Evolutionary conservation across 2,888 invertebrate species (phyloP).

Genomic region (Syrphus vitripennis): DNA sequence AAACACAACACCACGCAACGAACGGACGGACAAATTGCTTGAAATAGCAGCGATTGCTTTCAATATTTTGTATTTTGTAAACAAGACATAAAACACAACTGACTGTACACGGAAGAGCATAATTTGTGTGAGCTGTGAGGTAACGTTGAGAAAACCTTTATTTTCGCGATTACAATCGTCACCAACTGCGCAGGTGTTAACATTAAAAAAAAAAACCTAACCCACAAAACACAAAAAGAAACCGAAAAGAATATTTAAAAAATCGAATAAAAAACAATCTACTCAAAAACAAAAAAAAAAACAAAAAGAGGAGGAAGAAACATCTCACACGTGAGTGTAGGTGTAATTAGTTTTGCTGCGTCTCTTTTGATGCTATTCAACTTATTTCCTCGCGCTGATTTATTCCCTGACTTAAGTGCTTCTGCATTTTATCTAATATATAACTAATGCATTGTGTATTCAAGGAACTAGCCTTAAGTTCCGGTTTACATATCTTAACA

Average conservation of each 20-base stretch:
- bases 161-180: conserved; percentile 54
- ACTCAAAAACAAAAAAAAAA: background rate
- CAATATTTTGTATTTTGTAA: conserved; percentile 68
- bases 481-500: conserved; percentile 3
- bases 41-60: conserved; percentile 12
- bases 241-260: conserved; percentile 14
- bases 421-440: conserved; percentile 27
- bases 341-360: conserved; percentile 32
- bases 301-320: conserved; percentile 25
- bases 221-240: conserved; percentile 3
- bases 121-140: conserved; percentile 54
- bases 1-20: background rate
- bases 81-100: conserved; percentile 68
- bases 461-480: conserved; percentile 3
- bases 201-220: background rate
- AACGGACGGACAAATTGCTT: background rate
- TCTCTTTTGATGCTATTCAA: conserved; percentile 21
- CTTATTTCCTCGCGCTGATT: conserved; percentile 28
- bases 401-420: conserved; percentile 39
- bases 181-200: conserved; percentile 54
- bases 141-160: conserved; percentile 54
- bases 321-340: conserved; percentile 11
- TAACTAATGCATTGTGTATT: conserved; percentile 40
- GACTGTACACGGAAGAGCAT: conserved; percentile 49
- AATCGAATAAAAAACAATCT: conserved; percentile 12